phyloP scores from a whole-genome alignment of 1,140 invertebrate genomes.

The Diuraphis noxia region DNA sequence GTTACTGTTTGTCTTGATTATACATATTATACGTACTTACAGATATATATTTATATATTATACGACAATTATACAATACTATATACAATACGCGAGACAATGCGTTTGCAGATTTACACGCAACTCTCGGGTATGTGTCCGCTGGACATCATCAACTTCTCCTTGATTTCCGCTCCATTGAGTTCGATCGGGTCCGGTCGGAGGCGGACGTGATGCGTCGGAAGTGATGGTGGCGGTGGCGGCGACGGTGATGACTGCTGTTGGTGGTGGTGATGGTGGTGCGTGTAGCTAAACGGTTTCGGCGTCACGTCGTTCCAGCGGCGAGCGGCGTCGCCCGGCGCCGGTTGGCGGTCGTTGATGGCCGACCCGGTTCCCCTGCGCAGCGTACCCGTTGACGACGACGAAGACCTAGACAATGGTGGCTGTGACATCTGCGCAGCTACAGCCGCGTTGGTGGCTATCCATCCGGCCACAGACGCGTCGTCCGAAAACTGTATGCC shows the following conservation, averaged over 20 bases:
- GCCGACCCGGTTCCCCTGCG: not conserved
- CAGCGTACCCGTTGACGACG: not conserved
- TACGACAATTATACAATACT: not conserved
- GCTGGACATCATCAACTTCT: constrained; percentile 68
- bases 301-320: constrained; percentile 17
- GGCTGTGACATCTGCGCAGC: not conserved
- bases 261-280: not conserved
- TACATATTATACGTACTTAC: not conserved
- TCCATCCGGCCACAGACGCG: not conserved
- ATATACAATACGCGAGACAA: not conserved
- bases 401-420: not conserved
- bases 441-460: not conserved
- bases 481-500: not conserved
- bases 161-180: constrained; percentile 74
- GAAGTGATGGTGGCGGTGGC: not conserved
- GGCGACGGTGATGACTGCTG: not conserved
- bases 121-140: constrained; percentile 76
- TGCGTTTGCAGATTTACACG: constrained; percentile 61
- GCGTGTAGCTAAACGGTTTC: constrained; percentile 19
- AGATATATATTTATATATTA: no score
- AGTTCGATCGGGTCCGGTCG: constrained; percentile 58
- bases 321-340: no score
- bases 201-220: not conserved
- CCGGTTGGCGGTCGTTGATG: not conserved
- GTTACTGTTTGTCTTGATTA: not conserved